Conservation (phyloP, 2,888 invertebrate species). For the Cryptocephalus moraei region DNA sequence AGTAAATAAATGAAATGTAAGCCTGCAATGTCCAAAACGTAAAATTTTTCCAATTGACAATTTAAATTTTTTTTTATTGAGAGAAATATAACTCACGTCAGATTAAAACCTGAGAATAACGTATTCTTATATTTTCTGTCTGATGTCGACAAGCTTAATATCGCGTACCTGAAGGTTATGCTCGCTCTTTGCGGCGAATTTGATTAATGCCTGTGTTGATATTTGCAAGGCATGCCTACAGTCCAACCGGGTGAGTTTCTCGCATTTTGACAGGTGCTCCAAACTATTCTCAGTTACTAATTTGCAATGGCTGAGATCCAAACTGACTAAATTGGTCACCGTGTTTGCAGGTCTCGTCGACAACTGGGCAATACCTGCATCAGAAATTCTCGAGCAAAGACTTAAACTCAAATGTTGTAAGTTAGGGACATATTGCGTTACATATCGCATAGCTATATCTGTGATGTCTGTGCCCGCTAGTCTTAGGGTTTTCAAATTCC, state of each 20-base stretch:
- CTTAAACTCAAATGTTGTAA: slow-evolving; percentile 70
- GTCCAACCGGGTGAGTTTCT: slow-evolving; percentile 62
- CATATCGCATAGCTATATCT: slow-evolving; percentile 72
- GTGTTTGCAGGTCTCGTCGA: slow-evolving; percentile 64
- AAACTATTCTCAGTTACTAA: slow-evolving; percentile 72
- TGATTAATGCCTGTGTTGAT: slow-evolving; percentile 71
- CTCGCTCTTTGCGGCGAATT: slow-evolving; percentile 71
- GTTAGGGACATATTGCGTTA: slow-evolving; percentile 65
- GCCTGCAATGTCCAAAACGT: too few relatives aligned
- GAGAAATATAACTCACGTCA: too few relatives aligned
- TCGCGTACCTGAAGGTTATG: slow-evolving; percentile 72
- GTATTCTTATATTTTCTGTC: slow-evolving; percentile 10
- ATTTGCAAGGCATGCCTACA: slow-evolving; percentile 72
- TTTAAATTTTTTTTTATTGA: too few relatives aligned
- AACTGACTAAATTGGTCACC: slow-evolving; percentile 55
- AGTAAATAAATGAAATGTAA: too few relatives aligned
- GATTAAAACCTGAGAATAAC: too few relatives aligned
- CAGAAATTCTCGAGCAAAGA: slow-evolving; percentile 79
- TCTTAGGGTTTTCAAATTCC: slow-evolving; percentile 63
- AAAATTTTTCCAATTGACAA: too few relatives aligned
- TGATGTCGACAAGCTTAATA: slow-evolving; percentile 59
- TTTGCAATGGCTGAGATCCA: slow-evolving; percentile 75
- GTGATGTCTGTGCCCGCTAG: slow-evolving; percentile 84
- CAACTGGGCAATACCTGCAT: slow-evolving; percentile 82
- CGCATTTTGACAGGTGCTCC: slow-evolving; percentile 69